Conservation (phyloP, 2,113 vertebrate genomes). For the Pangasianodon gigas region DNA sequence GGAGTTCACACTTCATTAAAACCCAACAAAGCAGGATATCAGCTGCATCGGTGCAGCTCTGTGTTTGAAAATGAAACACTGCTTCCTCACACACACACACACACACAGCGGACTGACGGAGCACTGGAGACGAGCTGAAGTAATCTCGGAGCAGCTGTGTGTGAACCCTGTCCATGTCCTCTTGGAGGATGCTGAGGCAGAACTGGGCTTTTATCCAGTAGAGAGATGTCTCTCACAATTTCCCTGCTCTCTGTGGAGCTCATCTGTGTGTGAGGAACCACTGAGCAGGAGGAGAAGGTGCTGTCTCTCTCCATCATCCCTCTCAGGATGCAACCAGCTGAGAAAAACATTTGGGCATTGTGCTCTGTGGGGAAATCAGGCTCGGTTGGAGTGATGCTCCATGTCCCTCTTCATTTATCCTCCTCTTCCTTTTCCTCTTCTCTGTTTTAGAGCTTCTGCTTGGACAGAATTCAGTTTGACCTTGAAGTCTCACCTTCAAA, state of each 20-base stretch:
- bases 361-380: conserved; percentile 54
- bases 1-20: conserved; percentile 19
- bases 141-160: conserved; percentile 61
- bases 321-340: conserved; percentile 59
- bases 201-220: conserved; percentile 67
- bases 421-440: neutral
- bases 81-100: conserved; percentile 2
- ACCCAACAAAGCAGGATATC: conserved; percentile 13
- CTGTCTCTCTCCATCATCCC: conserved; percentile 40
- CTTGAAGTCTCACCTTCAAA: neutral
- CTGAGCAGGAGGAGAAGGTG: conserved; percentile 40
- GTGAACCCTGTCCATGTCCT: conserved; percentile 54
- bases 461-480: neutral
- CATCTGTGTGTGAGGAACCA: conserved; percentile 50
- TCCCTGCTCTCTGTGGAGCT: conserved; percentile 55
- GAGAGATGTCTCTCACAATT: conserved; percentile 66
- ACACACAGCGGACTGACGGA: neutral
- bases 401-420: conserved; percentile 24
- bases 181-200: conserved; percentile 47
- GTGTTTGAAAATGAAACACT: neutral
- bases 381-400: conserved; percentile 53
- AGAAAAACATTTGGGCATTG: conserved; percentile 51
- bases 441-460: neutral
- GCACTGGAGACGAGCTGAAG: neutral
- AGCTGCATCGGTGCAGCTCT: neutral